These are phyloP conservation scores for Petrolisthes cinctipes DNA, from an alignment of 2,888 invertebrate species.

Conservation along the genomic window DNA sequence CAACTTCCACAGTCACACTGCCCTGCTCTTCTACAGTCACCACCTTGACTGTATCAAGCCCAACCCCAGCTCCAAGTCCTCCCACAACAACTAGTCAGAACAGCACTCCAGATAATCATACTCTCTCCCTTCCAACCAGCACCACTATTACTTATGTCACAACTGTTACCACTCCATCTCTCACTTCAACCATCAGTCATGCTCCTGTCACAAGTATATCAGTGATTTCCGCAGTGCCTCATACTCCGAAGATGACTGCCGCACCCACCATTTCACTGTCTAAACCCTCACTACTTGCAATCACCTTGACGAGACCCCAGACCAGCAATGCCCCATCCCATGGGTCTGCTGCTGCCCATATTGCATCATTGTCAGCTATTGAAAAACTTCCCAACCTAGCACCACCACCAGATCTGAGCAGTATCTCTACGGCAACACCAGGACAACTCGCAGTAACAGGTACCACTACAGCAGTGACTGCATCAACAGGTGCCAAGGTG, in stretches of 20 bases:
- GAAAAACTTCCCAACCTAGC: conserved; percentile 35
- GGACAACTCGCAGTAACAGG: conserved; percentile 32
- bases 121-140: conserved; percentile 12
- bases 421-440: conserved; percentile 32
- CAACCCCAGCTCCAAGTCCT: conserved; percentile 31
- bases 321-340: conserved; percentile 34
- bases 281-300: conserved; percentile 56
- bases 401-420: conserved; percentile 18
- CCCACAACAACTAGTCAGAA: conserved; percentile 46
- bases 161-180: background rate
- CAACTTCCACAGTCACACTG: conserved; percentile 3
- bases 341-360: conserved; percentile 16
- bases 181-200: background rate
- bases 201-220: conserved; percentile 30
- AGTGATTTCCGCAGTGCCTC: conserved; percentile 33
- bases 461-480: conserved; percentile 43
- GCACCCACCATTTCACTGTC: conserved; percentile 23
- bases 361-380: conserved; percentile 22
- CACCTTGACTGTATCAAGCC: conserved; percentile 7
- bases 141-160: conserved; percentile 22
- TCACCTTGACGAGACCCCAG: conserved; percentile 58
- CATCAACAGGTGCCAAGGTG: conserved; percentile 50
- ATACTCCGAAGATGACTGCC: conserved; percentile 30
- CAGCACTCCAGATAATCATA: conserved; percentile 34
- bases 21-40: conserved; percentile 24